phyloP scores from a whole-genome alignment of 2,888 invertebrate genomes.

The Lepeophtheirus nordmannii region DNA sequence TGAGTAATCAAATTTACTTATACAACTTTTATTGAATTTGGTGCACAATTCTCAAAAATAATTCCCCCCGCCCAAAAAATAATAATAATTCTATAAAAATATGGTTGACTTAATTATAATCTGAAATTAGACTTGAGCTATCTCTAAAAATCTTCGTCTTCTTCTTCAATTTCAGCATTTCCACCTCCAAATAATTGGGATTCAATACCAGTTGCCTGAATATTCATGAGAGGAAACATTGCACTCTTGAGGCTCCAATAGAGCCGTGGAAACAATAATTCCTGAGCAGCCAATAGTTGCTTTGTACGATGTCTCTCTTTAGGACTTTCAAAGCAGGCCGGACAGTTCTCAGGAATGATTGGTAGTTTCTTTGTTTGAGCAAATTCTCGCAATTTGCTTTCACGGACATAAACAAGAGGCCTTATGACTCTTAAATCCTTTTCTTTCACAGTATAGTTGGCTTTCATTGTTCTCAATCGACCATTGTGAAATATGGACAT shows the following conservation, averaged over 20 bases:
- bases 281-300: slow-evolving; percentile 55
- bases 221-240: slow-evolving; percentile 56
- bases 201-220: slow-evolving; percentile 35
- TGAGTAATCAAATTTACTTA: no score
- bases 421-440: slow-evolving; percentile 64
- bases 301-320: slow-evolving; percentile 47
- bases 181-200: slow-evolving; percentile 29
- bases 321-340: slow-evolving; percentile 38
- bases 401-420: slow-evolving; percentile 71
- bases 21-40: no score
- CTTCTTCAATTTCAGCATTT: slow-evolving; percentile 13
- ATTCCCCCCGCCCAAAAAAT: no score
- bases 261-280: slow-evolving; percentile 55
- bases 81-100: no score
- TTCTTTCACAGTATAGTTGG: slow-evolving; percentile 57
- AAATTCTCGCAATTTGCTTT: slow-evolving; percentile 55
- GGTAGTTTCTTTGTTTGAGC: slow-evolving; percentile 56
- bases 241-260: slow-evolving; percentile 57
- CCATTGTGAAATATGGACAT: slow-evolving; percentile 66
- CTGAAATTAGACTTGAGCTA: background rate
- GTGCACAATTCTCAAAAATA: no score
- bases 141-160: background rate
- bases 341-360: slow-evolving; percentile 48
- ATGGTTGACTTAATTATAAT: no score
- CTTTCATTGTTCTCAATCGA: slow-evolving; percentile 56